Conservation (phyloP, 2,797 vertebrate species). For the Mionectes olivaceus region DNA sequence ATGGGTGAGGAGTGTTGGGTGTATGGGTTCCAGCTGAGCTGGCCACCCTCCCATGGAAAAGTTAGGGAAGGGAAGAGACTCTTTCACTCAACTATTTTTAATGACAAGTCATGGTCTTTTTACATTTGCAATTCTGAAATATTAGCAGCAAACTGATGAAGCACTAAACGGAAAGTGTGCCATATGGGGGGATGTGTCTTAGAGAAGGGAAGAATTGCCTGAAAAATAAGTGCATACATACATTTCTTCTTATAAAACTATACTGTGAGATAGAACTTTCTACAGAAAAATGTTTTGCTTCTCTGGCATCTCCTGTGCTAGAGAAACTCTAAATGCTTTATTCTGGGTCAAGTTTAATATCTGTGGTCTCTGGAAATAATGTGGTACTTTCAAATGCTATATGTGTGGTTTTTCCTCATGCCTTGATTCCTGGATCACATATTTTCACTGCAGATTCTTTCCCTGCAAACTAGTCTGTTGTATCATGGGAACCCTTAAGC, state of each 20-base stretch:
- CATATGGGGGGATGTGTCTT: not conserved
- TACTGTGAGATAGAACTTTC: not conserved
- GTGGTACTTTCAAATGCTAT: not conserved
- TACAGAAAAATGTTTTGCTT: not conserved
- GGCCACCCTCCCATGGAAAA: not conserved
- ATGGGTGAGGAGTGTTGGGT: accelerated
- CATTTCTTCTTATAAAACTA: not conserved
- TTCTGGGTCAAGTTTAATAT: not conserved
- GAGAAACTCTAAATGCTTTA: not conserved
- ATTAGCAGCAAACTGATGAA: not conserved
- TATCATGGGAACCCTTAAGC: not conserved
- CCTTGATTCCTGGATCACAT: not conserved
- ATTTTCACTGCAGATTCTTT: not conserved
- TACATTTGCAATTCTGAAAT: not conserved
- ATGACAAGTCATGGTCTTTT: not conserved
- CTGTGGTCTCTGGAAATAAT: not conserved
- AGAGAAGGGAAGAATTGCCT: not conserved
- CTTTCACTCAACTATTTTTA: not conserved
- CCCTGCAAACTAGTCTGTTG: not conserved
- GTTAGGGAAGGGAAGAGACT: not conserved
- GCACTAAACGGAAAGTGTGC: not conserved
- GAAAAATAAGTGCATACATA: not conserved
- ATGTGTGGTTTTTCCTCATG: not conserved
- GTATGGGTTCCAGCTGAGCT: not conserved
- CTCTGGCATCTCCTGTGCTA: not conserved